Evolutionary conservation across 2,797 vertebrate genomes (phyloP).

Genomic region (Catamblyrhynchus diadema): DNA sequence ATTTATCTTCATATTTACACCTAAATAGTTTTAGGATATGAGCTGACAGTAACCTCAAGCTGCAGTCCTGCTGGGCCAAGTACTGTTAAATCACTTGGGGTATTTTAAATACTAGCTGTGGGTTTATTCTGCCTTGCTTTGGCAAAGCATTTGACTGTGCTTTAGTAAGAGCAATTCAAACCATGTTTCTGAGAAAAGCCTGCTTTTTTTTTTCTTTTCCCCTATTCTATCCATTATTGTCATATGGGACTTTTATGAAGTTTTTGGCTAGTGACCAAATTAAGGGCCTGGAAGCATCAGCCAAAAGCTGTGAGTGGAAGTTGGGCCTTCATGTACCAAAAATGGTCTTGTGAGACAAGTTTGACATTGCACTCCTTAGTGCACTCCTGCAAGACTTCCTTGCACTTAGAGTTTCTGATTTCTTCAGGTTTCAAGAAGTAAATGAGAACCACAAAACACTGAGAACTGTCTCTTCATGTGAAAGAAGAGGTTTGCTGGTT

Average conservation of each 20-base stretch:
- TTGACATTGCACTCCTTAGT: accelerated
- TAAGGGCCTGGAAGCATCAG: neutral
- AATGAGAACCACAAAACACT: neutral
- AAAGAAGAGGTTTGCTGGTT: neutral
- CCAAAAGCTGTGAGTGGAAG: neutral
- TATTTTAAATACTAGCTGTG: neutral
- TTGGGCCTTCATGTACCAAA: accelerated
- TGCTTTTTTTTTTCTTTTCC: neutral
- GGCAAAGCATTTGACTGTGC: neutral
- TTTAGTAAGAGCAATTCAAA: neutral
- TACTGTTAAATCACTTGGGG: neutral
- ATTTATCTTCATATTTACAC: neutral
- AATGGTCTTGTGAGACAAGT: neutral
- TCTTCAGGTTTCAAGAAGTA: neutral
- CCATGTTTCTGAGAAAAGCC: neutral
- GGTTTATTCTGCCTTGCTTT: neutral
- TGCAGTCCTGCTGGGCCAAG: neutral
- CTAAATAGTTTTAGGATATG: neutral
- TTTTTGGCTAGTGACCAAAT: neutral
- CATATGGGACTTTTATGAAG: neutral
- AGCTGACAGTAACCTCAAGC: neutral
- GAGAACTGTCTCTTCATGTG: neutral
- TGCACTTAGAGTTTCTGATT: neutral
- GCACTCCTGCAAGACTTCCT: neutral
- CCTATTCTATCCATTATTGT: neutral